Percentiles rank a stretch among this genome's conserved stretches.
phyloP scores from a whole-genome alignment of 2,888 invertebrate species.

The Hybos culiciformis region DNA sequence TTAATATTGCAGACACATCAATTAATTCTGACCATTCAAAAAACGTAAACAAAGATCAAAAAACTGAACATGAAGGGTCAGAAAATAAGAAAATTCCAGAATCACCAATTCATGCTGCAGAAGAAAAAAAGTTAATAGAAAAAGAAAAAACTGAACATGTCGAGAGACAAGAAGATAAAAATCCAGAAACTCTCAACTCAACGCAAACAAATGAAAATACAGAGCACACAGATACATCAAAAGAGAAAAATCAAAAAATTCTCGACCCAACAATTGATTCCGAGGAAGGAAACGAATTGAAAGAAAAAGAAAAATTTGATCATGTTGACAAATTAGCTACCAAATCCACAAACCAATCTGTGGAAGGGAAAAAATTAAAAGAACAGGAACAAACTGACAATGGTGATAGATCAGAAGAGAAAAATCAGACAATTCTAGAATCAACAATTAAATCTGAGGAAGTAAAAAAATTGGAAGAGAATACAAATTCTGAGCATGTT shows the following conservation, averaged over 20 bases:
- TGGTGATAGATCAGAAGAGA: not conserved
- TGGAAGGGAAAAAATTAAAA: not conserved
- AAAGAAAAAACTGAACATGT: too few relatives aligned
- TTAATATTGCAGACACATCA: too few relatives aligned
- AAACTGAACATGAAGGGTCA: too few relatives aligned
- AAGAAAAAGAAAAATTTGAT: not conserved
- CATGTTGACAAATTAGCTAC: not conserved
- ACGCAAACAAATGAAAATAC: too few relatives aligned
- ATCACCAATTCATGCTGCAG: too few relatives aligned
- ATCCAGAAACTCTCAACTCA: too few relatives aligned
- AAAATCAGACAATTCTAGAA: not conserved
- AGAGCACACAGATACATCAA: not conserved
- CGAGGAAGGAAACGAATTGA: not conserved
- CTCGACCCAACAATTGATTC: not conserved
- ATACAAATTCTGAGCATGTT: too few relatives aligned
- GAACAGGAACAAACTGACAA: not conserved
- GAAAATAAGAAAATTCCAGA: too few relatives aligned
- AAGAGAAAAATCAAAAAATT: not conserved
- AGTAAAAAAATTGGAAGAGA: not conserved
- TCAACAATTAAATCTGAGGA: not conserved
- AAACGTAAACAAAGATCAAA: too few relatives aligned
- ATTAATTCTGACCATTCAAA: too few relatives aligned
- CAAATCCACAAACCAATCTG: not conserved
- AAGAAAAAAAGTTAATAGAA: too few relatives aligned
- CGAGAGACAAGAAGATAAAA: too few relatives aligned